phyloP scores from a whole-genome alignment of 2,888 invertebrate genomes.

The Zaprionus obscuricornis region DNA sequence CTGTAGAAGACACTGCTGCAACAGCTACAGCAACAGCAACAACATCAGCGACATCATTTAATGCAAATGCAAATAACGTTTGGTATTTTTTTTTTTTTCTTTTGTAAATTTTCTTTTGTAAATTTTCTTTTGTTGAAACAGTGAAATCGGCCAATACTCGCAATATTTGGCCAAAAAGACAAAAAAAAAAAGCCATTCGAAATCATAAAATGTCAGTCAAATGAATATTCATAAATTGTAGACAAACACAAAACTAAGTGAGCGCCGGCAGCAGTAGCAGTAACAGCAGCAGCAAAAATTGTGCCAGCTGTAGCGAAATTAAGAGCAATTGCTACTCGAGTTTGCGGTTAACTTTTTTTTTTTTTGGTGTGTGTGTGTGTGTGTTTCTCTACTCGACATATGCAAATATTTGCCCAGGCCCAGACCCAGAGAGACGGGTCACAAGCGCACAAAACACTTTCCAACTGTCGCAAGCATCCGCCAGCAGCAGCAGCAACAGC shows the following conservation, averaged over 20 bases:
- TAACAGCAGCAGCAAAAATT: slow-evolving; percentile 28
- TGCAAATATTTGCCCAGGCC: slow-evolving; percentile 62
- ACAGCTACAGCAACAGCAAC: not conserved
- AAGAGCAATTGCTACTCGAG: slow-evolving; percentile 77
- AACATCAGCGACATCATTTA: slow-evolving; percentile 19
- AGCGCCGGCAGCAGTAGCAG: slow-evolving; percentile 5
- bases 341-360: slow-evolving; percentile 44
- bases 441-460: slow-evolving; percentile 56
- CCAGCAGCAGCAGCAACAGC: slow-evolving; percentile 44
- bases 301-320: slow-evolving; percentile 58
- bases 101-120: too few relatives aligned
- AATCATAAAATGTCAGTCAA: slow-evolving; percentile 49
- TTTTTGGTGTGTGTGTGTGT: not conserved
- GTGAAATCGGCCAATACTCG: slow-evolving; percentile 37
- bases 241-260: slow-evolving; percentile 17
- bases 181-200: slow-evolving; percentile 17
- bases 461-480: slow-evolving; percentile 71
- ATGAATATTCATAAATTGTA: slow-evolving; percentile 49
- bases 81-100: not conserved
- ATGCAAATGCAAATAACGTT: slow-evolving; percentile 30
- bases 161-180: slow-evolving; percentile 16
- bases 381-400: slow-evolving; percentile 10
- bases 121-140: slow-evolving; percentile 11
- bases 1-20: too few relatives aligned
- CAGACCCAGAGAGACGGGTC: slow-evolving; percentile 17